phyloP scores from a whole-genome alignment of 64 coral and sea anemone genomes.

The Orbicella faveolata region DNA sequence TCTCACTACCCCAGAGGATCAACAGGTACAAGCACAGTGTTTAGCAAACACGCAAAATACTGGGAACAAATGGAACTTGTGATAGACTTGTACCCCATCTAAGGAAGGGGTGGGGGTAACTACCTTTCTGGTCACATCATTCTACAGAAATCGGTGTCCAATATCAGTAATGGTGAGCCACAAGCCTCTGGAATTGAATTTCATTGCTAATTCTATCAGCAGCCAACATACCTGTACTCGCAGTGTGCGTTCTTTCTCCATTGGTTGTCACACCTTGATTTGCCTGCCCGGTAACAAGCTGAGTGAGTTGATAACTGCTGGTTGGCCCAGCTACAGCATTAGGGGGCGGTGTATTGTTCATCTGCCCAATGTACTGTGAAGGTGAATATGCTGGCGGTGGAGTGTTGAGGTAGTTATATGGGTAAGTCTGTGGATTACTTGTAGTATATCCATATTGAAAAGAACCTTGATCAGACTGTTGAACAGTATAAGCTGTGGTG shows the following conservation, averaged over 20 bases:
- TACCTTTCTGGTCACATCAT: too few relatives aligned
- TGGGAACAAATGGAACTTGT: too few relatives aligned
- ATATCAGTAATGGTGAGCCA: neutral
- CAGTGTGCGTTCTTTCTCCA: conserved; percentile 37
- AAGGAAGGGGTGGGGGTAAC: too few relatives aligned
- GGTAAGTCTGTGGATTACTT: conserved; percentile 77
- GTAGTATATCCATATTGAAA: conserved; percentile 85
- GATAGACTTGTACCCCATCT: too few relatives aligned
- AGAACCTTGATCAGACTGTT: conserved; percentile 69
- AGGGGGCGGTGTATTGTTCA: conserved; percentile 83
- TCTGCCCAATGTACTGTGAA: conserved; percentile 76
- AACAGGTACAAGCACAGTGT: too few relatives aligned
- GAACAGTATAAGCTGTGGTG: conserved; percentile 69
- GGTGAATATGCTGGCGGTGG: conserved; percentile 86
- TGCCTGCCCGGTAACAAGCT: conserved; percentile 66
- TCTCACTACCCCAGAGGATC: too few relatives aligned
- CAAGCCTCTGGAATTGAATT: neutral
- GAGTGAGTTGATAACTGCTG: conserved; percentile 77
- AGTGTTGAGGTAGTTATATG: conserved; percentile 74
- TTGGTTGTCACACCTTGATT: conserved; percentile 53
- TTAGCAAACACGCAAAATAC: too few relatives aligned
- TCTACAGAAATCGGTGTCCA: too few relatives aligned
- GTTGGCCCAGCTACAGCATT: conserved; percentile 80
- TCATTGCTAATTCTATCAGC: neutral
- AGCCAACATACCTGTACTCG: neutral